Evolutionary conservation across 2,113 vertebrate species (phyloP), one percentile per base, ranked within the genome.

Genomic region (Pyxicephalus adspersus): DNA sequence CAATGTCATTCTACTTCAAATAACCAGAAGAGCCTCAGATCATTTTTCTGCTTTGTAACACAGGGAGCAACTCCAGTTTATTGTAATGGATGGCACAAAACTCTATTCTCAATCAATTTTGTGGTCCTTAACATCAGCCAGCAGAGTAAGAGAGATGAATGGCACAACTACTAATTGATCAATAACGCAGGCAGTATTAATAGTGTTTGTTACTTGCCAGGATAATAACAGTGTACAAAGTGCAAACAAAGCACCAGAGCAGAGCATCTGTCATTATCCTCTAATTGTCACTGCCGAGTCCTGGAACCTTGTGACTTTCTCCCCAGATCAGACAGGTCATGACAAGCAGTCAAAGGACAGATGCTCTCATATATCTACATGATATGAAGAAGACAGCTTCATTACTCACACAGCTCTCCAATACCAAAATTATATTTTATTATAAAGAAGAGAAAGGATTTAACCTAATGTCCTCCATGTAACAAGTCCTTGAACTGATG

Each of bases 161-260:
- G 79, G 60, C 66, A 31, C 31, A 15, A 64, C 73, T 81, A 81
- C 79, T 73, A 81, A 81, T 81, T 64, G 67, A 81, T 81, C 79
- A 64, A 81, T 81, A 81, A 70, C 57, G 23, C 64, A 64, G 60
- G 78, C 78, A 64, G 66, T 80, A 80, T 80, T 72, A 80, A 72
- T 81, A 50, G 50, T 22, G 45, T 29, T 81, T 81, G 25, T 63
- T 60, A 64, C 28, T 55, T 26, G 58, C 38, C 68, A 54, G 66
- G 58, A 81, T 72, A 81, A 81, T 64, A 81, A 34, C 25, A 64
- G 79, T 51, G 58, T 81, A 73, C 79, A 73, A 73, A 81, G 20
- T 81, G 79, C 68, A 73, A 73, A 55, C 79, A n/a, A 73, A 64
- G 79, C 55, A 54, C 23, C 17, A 8, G 58, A 72, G 61, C 63